Percentiles rank a stretch among this genome's conserved stretches.
phyloP scores from a whole-genome alignment of 1,140 invertebrate species.

The Drosophila bocki region DNA sequence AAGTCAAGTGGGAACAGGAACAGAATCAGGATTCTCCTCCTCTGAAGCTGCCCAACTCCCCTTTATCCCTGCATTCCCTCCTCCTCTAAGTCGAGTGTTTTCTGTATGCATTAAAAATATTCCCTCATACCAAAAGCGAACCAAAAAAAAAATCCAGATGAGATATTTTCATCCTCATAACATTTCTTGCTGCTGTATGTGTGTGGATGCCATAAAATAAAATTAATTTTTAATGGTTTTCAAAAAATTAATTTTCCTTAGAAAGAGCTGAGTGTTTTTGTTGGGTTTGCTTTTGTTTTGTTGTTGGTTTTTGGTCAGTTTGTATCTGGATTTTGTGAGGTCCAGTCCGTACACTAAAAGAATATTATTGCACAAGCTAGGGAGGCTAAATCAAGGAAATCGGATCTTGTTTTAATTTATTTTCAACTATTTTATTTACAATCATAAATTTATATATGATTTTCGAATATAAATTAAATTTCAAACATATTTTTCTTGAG shows the following conservation, averaged over 20 bases:
- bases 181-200: slow-evolving; percentile 43
- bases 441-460: background rate
- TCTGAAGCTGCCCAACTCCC: slow-evolving; percentile 29
- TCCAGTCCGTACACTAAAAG: slow-evolving; percentile 10
- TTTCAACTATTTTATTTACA: background rate
- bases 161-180: slow-evolving; percentile 47
- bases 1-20: slow-evolving; percentile 70
- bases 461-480: background rate
- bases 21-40: slow-evolving; percentile 52
- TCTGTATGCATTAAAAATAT: slow-evolving; percentile 78
- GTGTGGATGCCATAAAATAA: slow-evolving; percentile 65
- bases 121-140: slow-evolving; percentile 55
- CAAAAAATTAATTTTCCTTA: slow-evolving; percentile 81
- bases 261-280: slow-evolving; percentile 54
- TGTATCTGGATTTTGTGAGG: background rate
- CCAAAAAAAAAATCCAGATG: slow-evolving; percentile 1
- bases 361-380: background rate
- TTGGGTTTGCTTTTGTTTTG: slow-evolving; percentile 41
- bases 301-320: slow-evolving; percentile 23
- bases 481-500: background rate
- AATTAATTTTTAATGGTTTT: slow-evolving; percentile 83
- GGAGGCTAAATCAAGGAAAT: too few relatives aligned
- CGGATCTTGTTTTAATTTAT: background rate
- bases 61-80: background rate
- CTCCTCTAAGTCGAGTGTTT: slow-evolving; percentile 57